Conservation (phyloP, 2,113 vertebrate species). For the Hucho hucho region DNA sequence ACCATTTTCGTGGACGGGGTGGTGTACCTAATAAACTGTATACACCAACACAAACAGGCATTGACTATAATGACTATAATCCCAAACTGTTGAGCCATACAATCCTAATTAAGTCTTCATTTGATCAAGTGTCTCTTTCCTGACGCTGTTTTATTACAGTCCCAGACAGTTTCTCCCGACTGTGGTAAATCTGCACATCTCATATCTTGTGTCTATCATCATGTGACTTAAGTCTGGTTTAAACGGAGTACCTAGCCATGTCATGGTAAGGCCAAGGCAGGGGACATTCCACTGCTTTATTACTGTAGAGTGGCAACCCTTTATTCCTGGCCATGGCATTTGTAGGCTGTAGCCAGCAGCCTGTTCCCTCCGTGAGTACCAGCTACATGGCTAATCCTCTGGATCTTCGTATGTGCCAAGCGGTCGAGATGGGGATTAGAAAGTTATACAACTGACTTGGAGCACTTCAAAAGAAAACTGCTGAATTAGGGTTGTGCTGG, state of each 20-base stretch:
- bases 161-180: not conserved
- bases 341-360: not conserved
- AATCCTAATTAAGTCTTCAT: not conserved
- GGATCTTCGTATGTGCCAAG: slow-evolving; percentile 32
- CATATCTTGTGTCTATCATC: not conserved
- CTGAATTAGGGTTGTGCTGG: slow-evolving; percentile 30
- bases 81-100: not conserved
- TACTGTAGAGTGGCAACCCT: not conserved
- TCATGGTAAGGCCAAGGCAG: not conserved
- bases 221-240: not conserved
- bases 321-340: not conserved
- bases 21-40: too few relatives aligned
- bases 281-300: not conserved
- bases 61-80: not conserved
- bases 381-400: slow-evolving; percentile 27
- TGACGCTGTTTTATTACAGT: not conserved
- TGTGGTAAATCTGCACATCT: not conserved
- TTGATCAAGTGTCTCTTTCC: not conserved
- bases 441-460: slow-evolving; percentile 43
- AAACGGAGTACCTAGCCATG: not conserved
- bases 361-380: slow-evolving; percentile 2
- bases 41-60: not conserved
- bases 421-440: slow-evolving; percentile 44
- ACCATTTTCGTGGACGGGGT: too few relatives aligned
- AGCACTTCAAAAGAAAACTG: slow-evolving; percentile 51